phyloP scores from a whole-genome alignment of 37 sponge, comb jelly and placozoan genomes.

The Bolinopsis microptera region DNA sequence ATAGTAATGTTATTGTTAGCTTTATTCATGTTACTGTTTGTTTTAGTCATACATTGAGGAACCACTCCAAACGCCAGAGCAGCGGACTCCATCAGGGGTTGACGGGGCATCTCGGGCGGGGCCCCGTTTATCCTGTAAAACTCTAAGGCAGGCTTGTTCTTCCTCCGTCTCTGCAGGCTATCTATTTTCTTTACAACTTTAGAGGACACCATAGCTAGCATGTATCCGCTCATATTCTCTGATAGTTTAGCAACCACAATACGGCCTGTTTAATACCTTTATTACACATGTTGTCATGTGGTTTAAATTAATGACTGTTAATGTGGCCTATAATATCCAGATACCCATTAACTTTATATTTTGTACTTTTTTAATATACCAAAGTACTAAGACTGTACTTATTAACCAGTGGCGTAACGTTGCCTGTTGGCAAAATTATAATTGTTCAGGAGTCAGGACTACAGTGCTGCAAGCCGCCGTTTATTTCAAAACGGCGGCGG shows the following conservation, averaged over 20 bases:
- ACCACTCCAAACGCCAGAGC: constrained; percentile 17
- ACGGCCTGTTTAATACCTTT: constrained; percentile 52
- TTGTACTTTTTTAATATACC: no score
- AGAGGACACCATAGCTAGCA: constrained; percentile 39
- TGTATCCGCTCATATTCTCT: constrained; percentile 42
- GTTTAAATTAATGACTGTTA: no score
- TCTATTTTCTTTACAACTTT: constrained; percentile 54
- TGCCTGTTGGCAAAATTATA: no score
- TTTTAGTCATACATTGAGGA: constrained; percentile 11
- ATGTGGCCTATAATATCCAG: no score
- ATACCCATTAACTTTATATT: no score
- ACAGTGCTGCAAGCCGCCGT: no score
- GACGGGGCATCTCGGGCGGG: not conserved
- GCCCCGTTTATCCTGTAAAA: constrained; percentile 45
- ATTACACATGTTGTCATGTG: no score
- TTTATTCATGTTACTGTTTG: no score
- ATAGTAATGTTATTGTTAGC: not conserved
- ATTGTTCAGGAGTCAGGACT: no score
- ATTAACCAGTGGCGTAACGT: no score
- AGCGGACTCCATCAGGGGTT: constrained; percentile 39
- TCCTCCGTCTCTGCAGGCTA: not conserved
- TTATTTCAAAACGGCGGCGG: no score
- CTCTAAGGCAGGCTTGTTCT: constrained; percentile 22
- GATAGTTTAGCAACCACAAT: constrained; percentile 13
- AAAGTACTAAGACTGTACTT: no score